Conservation (phyloP, 2,888 invertebrate genomes). For the Latrodectus elegans region DNA sequence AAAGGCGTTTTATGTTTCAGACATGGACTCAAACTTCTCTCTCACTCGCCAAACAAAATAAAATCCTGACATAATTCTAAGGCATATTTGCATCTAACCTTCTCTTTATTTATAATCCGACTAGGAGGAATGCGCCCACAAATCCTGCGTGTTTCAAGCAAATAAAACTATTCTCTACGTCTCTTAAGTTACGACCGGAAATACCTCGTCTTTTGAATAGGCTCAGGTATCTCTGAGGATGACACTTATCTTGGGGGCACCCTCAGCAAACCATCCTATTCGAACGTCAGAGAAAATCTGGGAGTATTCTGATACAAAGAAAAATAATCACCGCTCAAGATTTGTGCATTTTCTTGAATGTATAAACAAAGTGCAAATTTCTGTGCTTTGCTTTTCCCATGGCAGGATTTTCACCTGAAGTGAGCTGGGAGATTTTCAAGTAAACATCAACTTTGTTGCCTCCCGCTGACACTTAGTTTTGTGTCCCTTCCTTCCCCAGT, state of each 20-base stretch:
- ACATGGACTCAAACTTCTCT: too few species aligned
- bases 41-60: not conserved
- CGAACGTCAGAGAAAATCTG: not conserved
- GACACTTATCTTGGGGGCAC: not conserved
- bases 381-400: conserved; percentile 31
- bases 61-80: not conserved
- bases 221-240: not conserved
- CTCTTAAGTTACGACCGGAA: conserved; percentile 26
- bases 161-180: not conserved
- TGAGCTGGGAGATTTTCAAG: not conserved
- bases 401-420: not conserved
- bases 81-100: not conserved
- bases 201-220: conserved; percentile 3
- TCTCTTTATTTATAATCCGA: not conserved
- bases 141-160: not conserved
- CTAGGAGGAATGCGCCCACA: not conserved
- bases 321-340: not conserved
- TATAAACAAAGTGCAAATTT: not conserved
- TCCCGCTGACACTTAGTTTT: conserved; percentile 14
- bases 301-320: not conserved
- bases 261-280: not conserved
- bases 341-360: not conserved
- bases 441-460: conserved; percentile 26
- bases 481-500: conserved; percentile 9
- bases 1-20: too few species aligned